These are phyloP conservation scores for Diglossa cyanea DNA, from an alignment of 2,797 vertebrate genomes.

Conservation along the genomic window DNA sequence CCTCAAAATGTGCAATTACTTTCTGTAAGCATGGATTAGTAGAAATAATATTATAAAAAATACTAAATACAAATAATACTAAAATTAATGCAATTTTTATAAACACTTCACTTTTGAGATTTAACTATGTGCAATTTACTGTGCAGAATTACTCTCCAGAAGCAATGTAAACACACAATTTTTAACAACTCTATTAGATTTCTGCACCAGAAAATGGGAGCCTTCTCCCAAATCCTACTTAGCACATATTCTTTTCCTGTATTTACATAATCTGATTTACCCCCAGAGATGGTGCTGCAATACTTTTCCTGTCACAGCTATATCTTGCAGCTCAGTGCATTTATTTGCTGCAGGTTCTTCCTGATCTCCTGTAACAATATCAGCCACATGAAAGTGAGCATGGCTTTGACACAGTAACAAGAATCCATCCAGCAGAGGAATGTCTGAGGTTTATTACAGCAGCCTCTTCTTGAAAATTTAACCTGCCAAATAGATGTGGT, in stretches of 20 bases:
- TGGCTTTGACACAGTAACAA: background rate
- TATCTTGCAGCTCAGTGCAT: background rate
- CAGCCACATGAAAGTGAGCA: background rate
- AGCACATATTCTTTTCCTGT: background rate
- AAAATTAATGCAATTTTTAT: background rate
- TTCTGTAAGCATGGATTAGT: background rate
- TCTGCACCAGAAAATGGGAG: background rate
- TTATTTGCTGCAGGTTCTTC: background rate
- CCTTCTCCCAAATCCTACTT: background rate
- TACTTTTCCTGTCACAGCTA: background rate
- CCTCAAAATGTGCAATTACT: background rate
- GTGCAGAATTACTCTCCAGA: constrained; percentile 9
- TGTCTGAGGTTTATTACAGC: constrained; percentile 16
- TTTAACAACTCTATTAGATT: background rate
- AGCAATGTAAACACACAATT: background rate
- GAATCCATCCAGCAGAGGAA: constrained; percentile 12
- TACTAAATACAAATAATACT: background rate
- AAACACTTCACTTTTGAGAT: background rate
- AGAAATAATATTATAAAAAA: constrained; percentile 21
- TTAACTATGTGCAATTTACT: background rate
- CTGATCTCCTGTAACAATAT: background rate
- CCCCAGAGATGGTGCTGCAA: background rate
- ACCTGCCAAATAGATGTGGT: background rate
- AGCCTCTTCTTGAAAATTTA: background rate
- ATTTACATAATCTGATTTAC: background rate